phyloP scores from a whole-genome alignment of 1,140 invertebrate genomes.

The Aphidius gifuensis region DNA sequence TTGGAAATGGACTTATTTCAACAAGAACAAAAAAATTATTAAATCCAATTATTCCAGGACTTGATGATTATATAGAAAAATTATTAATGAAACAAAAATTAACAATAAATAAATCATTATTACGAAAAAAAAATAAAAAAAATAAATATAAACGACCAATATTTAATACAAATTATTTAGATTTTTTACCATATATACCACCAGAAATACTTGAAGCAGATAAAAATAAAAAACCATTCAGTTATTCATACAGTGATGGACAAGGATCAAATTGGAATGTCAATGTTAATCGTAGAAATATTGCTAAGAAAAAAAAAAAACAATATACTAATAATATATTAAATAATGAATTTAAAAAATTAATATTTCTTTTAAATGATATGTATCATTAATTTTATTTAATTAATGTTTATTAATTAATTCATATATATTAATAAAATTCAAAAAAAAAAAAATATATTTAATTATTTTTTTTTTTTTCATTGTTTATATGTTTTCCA shows the following conservation, averaged over 20 bases:
- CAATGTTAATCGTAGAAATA: conserved; percentile 6
- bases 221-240: background rate
- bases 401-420: too few species aligned
- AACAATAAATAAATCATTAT: too few species aligned
- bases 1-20: too few species aligned
- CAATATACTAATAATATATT: background rate
- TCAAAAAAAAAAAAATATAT: background rate
- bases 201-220: background rate
- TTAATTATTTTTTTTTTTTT: too few species aligned
- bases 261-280: conserved; percentile 5
- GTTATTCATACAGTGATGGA: conserved; percentile 12
- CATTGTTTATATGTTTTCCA: background rate
- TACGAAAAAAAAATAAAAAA: background rate
- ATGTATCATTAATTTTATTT: too few species aligned
- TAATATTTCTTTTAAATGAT: background rate
- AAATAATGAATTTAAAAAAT: background rate
- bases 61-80: too few species aligned
- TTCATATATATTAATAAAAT: too few species aligned
- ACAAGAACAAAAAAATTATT: background rate
- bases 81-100: too few species aligned
- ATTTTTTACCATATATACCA: background rate
- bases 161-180: background rate
- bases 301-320: background rate
- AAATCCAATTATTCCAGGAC: too few species aligned
- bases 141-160: background rate